phyloP scores from a whole-genome alignment of 1,140 invertebrate species.

The Gonatopus flavifemur region DNA sequence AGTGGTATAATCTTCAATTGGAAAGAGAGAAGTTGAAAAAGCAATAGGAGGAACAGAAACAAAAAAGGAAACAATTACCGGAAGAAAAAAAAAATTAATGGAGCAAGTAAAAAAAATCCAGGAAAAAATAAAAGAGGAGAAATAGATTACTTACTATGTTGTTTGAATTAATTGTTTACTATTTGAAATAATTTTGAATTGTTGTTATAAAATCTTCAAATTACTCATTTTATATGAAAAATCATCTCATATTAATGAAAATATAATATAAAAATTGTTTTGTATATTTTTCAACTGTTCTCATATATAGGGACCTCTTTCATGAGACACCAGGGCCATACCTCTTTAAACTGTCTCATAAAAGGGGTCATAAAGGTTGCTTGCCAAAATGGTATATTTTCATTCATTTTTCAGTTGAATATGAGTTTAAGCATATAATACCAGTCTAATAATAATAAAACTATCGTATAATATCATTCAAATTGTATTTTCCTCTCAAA shows the following conservation, averaged over 20 bases:
- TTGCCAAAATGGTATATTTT: not conserved
- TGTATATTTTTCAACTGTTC: not conserved
- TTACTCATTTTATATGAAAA: not conserved
- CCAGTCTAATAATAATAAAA: not conserved
- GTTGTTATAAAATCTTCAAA: not conserved
- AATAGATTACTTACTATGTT: not conserved
- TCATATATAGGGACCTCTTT: not conserved
- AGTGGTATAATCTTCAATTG: not conserved
- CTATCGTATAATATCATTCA: no score
- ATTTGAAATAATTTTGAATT: not conserved
- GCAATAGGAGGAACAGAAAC: not conserved
- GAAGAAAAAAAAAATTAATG: no score
- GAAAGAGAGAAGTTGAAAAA: not conserved
- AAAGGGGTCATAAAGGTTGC: not conserved
- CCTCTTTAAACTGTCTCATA: not conserved
- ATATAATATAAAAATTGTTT: not conserved
- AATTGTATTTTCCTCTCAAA: not conserved
- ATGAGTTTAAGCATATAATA: not conserved
- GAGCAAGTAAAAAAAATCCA: not conserved
- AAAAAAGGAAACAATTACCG: not conserved
- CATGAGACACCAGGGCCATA: not conserved
- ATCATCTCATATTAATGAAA: not conserved
- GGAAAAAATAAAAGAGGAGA: not conserved
- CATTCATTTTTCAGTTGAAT: not conserved
- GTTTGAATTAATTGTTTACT: not conserved